Conservation (phyloP, 2,797 vertebrate species). For the Capromys pilorides region DNA sequence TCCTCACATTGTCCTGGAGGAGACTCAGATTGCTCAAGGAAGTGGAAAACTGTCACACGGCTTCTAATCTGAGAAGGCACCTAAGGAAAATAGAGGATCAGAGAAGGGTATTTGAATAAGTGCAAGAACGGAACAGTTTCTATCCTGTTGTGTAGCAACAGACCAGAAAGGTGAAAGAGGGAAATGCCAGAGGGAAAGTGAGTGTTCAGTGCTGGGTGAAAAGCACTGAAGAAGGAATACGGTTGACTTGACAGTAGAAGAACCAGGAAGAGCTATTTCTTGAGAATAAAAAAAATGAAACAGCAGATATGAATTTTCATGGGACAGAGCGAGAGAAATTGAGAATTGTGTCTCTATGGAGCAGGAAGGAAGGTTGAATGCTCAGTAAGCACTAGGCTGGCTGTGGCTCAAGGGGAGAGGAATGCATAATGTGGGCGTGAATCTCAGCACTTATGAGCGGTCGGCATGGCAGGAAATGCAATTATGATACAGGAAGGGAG, state of each 20-base stretch:
- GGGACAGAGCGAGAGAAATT: not conserved
- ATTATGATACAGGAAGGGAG: not conserved
- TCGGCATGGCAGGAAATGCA: not conserved
- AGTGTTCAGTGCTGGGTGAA: not conserved
- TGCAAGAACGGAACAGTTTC: not conserved
- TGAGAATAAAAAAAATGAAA: conserved; percentile 41
- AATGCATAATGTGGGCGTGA: not conserved
- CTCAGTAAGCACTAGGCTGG: not conserved
- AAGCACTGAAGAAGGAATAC: not conserved
- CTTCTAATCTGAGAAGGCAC: not conserved
- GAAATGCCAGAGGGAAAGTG: not conserved
- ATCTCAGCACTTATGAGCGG: not conserved
- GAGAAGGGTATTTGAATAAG: not conserved
- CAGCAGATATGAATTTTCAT: not conserved
- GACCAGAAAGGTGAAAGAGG: not conserved
- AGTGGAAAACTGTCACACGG: not conserved
- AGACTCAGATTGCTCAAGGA: not conserved
- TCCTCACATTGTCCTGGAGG: not conserved
- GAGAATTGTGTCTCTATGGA: not conserved
- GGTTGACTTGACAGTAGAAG: not conserved
- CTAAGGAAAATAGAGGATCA: not conserved
- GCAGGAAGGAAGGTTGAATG: not conserved
- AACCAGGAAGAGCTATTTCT: not conserved
- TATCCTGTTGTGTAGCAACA: not conserved
- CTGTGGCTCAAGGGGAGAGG: not conserved